Evolutionary conservation across 2,888 invertebrate genomes (phyloP).

Genomic region (Aproaerema taeniolella): DNA sequence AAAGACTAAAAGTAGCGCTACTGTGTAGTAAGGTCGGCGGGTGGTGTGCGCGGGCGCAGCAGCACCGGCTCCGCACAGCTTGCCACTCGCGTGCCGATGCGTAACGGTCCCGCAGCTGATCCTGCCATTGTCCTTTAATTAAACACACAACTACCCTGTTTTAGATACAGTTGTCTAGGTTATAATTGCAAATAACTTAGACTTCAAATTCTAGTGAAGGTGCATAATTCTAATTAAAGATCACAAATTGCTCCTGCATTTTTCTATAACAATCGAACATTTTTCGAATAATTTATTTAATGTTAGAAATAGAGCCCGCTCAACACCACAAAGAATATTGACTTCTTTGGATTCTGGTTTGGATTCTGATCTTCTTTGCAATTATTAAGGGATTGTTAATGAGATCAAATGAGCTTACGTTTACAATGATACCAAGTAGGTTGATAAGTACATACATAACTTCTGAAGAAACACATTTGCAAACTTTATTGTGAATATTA

Average conservation of each 20-base stretch:
- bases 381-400: too few relatives aligned
- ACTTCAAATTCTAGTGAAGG: constrained; percentile 5
- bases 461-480: too few relatives aligned
- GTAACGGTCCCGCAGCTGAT: constrained; percentile 69
- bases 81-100: constrained; percentile 49
- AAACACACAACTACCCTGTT: constrained; percentile 29
- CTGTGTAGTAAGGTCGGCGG: constrained; percentile 16
- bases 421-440: too few relatives aligned
- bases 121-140: constrained; percentile 56
- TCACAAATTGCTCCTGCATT: constrained; percentile 5
- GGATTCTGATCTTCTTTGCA: too few relatives aligned
- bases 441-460: too few relatives aligned
- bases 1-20: too few relatives aligned
- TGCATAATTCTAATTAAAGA: constrained; percentile 4
- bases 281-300: constrained; percentile 78
- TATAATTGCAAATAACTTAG: constrained; percentile 7
- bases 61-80: constrained; percentile 16
- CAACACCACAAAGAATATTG: constrained; percentile 71
- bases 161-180: constrained; percentile 8
- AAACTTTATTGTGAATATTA: too few relatives aligned
- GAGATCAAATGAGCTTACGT: too few relatives aligned
- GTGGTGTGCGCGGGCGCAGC: constrained; percentile 16
- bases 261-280: not conserved
- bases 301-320: constrained; percentile 71
- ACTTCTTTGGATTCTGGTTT: too few relatives aligned